phyloP scores from a whole-genome alignment of 2,113 vertebrate genomes.

The Corythaixoides concolor region DNA sequence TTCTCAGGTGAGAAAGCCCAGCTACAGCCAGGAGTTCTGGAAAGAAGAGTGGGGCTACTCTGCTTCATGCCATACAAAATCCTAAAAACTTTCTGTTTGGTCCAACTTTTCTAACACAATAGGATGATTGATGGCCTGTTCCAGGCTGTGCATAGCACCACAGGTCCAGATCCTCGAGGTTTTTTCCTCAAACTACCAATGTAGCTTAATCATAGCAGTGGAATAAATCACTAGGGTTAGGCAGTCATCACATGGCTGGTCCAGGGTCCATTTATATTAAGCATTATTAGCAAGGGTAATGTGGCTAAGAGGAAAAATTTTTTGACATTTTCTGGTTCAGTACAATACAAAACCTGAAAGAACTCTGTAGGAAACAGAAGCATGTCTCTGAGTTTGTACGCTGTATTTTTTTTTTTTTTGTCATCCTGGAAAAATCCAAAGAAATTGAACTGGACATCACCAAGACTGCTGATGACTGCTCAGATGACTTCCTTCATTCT shows the following conservation, averaged over 20 bases:
- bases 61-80: not conserved
- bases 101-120: not conserved
- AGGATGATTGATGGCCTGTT: not conserved
- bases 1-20: not conserved
- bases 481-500: not conserved
- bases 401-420: not conserved
- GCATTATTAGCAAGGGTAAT: not conserved
- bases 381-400: not conserved
- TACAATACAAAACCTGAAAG: not conserved
- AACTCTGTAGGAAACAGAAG: not conserved
- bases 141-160: not conserved
- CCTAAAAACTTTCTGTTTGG: not conserved
- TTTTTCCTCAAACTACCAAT: not conserved
- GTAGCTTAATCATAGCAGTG: not conserved
- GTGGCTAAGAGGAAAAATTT: not conserved
- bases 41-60: not conserved
- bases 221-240: not conserved
- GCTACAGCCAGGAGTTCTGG: not conserved
- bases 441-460: not conserved
- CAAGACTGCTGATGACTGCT: not conserved
- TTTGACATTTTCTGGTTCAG: not conserved
- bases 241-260: not conserved
- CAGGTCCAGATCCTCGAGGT: not conserved
- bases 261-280: not conserved
- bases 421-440: not conserved